Conservation (phyloP, 2,113 vertebrate genomes). For the Varanus salvator region DNA sequence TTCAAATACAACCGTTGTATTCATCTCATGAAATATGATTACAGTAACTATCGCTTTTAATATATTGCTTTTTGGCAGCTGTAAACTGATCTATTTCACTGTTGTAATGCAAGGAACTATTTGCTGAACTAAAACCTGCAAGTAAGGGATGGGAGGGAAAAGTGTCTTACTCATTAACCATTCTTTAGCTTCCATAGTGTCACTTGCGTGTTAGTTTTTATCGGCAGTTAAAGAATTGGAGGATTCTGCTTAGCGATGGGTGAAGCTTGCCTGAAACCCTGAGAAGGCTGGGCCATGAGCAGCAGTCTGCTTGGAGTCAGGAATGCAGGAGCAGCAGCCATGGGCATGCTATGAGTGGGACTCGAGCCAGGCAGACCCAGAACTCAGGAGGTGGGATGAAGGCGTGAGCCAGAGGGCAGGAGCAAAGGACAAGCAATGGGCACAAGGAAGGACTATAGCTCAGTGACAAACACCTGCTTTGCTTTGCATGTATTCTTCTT, state of each 20-base stretch:
- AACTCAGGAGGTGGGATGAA: too few species aligned
- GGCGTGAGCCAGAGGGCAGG: too few species aligned
- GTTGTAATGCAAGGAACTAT: conserved; percentile 1
- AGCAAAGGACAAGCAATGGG: too few species aligned
- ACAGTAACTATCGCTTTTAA: conserved; percentile 51
- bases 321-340: too few species aligned
- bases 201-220: neutral
- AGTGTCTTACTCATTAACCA: neutral
- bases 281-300: too few species aligned
- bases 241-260: neutral
- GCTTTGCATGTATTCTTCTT: too few species aligned
- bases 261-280: neutral
- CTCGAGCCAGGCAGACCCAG: too few species aligned
- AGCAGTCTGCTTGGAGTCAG: too few species aligned
- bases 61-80: conserved; percentile 27
- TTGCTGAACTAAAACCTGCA: conserved; percentile 55
- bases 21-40: conserved; percentile 59
- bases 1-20: conserved; percentile 47
- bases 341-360: too few species aligned
- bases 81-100: conserved; percentile 40
- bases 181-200: neutral
- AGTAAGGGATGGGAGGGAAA: neutral
- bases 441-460: too few species aligned
- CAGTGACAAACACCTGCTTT: too few species aligned
- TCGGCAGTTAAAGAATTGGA: neutral